These are phyloP conservation scores for Myocastor coypus DNA, from an alignment of 2,113 vertebrate genomes.

Conservation along the genomic window DNA sequence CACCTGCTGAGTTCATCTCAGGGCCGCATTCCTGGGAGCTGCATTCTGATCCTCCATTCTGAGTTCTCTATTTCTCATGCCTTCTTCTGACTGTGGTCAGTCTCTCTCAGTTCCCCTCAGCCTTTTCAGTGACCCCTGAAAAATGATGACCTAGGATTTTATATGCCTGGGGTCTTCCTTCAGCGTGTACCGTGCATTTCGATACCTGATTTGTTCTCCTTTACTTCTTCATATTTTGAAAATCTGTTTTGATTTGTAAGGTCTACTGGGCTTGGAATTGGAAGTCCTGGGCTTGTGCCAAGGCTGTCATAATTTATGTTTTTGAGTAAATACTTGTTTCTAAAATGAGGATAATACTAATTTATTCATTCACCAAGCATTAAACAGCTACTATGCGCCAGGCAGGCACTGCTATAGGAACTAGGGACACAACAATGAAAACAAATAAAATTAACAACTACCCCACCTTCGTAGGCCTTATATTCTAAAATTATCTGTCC, in stretches of 20 bases:
- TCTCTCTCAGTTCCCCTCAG: neutral
- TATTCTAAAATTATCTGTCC: neutral
- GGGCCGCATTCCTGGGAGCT: neutral
- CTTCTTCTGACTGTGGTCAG: neutral
- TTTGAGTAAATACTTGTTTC: constrained; percentile 1
- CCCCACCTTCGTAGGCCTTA: neutral
- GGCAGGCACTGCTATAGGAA: neutral
- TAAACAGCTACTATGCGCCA: neutral
- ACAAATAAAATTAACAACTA: neutral
- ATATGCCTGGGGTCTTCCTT: neutral
- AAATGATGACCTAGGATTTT: neutral
- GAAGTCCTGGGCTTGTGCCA: neutral
- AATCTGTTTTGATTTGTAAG: neutral
- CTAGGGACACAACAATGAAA: neutral
- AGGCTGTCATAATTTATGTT: neutral
- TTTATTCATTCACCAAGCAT: neutral
- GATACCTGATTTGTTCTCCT: neutral
- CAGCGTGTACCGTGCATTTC: neutral
- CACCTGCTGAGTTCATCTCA: neutral
- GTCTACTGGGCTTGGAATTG: neutral
- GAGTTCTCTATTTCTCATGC: neutral
- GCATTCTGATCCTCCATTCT: neutral
- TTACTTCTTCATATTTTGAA: neutral
- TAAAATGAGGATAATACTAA: neutral
- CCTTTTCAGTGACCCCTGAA: neutral